phyloP scores from a whole-genome alignment of 2,888 invertebrate genomes.

The Thumatha senex region DNA sequence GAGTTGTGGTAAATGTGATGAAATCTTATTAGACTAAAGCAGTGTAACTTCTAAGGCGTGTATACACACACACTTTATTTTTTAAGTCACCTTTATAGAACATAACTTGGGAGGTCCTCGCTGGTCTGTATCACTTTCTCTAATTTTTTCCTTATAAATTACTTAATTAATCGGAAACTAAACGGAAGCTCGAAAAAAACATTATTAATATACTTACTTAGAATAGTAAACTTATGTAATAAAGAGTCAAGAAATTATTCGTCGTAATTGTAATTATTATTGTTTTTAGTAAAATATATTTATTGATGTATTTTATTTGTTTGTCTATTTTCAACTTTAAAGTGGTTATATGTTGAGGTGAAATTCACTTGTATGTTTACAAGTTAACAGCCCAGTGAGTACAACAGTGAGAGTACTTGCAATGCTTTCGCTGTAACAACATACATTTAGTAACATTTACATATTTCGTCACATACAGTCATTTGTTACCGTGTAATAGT shows the following conservation, averaged over 20 bases:
- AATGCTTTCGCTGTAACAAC: constrained; percentile 33
- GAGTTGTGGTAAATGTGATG: no score
- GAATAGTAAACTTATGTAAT: constrained; percentile 11
- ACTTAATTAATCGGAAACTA: not conserved
- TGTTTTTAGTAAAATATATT: no score
- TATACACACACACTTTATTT: no score
- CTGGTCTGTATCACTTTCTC: not conserved
- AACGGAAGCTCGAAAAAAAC: not conserved
- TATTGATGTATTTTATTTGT: no score
- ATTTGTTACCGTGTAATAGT: no score
- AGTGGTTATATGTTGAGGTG: not conserved
- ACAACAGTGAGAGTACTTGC: constrained; percentile 42
- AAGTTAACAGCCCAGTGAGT: constrained; percentile 31
- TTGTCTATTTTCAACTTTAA: constrained; percentile 8
- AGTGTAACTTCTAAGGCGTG: no score
- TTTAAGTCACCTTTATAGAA: no score
- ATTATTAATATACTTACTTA: constrained; percentile 14
- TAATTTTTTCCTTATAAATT: not conserved
- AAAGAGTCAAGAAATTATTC: constrained; percentile 20
- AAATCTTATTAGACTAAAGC: no score
- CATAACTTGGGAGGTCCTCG: not conserved
- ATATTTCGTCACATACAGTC: no score
- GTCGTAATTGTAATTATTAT: no score
- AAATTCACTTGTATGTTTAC: constrained; percentile 26
- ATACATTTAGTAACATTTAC: not conserved